These are phyloP conservation scores for Molossus alvarezi DNA, from an alignment of 2,797 vertebrate species.

Conservation along the genomic window DNA sequence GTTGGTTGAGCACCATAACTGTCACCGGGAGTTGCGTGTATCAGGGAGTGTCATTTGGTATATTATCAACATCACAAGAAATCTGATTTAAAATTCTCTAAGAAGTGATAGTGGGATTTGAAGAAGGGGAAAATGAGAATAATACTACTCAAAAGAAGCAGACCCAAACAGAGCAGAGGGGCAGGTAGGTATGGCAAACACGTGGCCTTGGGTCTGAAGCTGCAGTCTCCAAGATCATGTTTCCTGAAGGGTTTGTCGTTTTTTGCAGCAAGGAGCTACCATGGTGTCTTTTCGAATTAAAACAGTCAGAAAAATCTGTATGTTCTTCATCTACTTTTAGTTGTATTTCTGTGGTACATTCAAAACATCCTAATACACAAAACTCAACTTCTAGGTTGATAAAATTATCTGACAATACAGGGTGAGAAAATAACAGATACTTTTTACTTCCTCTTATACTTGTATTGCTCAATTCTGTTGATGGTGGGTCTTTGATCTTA, in stretches of 20 bases:
- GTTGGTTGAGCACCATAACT: background rate
- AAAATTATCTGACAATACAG: conserved; percentile 13
- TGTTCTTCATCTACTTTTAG: background rate
- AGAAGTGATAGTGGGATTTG: background rate
- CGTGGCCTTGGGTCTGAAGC: background rate
- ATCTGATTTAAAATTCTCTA: background rate
- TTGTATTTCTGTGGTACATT: conserved; percentile 25
- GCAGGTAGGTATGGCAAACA: background rate
- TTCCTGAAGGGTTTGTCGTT: background rate
- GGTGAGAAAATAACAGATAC: background rate
- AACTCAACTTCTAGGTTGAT: background rate
- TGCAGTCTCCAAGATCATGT: background rate
- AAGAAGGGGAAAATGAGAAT: background rate
- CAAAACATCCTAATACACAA: background rate
- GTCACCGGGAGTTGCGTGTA: background rate
- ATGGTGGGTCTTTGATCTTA: background rate
- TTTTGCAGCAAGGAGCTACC: background rate
- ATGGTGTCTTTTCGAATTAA: background rate
- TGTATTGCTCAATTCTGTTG: background rate
- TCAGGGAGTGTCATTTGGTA: background rate
- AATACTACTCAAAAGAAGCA: background rate
- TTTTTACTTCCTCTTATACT: background rate
- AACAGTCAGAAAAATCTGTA: background rate
- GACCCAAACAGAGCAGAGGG: background rate
- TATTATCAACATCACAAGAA: background rate